These are phyloP conservation scores for Lasioglossum morio DNA, from an alignment of 2,888 invertebrate genomes.

Conservation along the genomic window DNA sequence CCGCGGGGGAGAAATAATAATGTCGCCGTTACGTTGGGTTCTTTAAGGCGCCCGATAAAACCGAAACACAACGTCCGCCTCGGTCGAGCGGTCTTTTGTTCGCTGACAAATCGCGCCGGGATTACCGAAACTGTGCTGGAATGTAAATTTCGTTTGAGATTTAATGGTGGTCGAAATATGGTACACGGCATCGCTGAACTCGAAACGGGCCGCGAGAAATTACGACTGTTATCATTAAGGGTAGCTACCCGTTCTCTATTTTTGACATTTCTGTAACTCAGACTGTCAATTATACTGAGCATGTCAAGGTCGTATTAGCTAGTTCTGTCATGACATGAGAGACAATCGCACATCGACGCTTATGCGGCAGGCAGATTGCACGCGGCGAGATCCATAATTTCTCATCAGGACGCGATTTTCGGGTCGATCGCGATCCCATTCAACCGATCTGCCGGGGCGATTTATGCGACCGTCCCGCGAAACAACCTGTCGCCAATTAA, in stretches of 20 bases:
- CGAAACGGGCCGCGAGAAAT: neutral
- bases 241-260: neutral
- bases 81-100: neutral
- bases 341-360: neutral
- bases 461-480: slow-evolving; percentile 44
- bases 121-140: neutral
- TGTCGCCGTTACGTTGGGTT: slow-evolving; percentile 22
- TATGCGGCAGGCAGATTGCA: neutral
- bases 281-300: neutral
- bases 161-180: neutral
- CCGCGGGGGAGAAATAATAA: slow-evolving; percentile 25
- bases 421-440: slow-evolving; percentile 24
- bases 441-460: slow-evolving; percentile 24
- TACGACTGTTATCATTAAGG: neutral
- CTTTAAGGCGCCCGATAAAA: slow-evolving; percentile 1
- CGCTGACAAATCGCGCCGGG: neutral
- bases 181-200: neutral
- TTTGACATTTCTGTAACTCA: neutral
- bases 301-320: neutral
- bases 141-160: neutral
- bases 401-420: slow-evolving; percentile 25
- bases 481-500: slow-evolving; percentile 53
- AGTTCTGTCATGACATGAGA: neutral
- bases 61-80: neutral
- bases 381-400: slow-evolving; percentile 21